Evolutionary conservation across 2,113 vertebrate genomes (phyloP), one percentile per base, ranked within the genome.

Genomic region (Entelurus aequoreus): DNA sequence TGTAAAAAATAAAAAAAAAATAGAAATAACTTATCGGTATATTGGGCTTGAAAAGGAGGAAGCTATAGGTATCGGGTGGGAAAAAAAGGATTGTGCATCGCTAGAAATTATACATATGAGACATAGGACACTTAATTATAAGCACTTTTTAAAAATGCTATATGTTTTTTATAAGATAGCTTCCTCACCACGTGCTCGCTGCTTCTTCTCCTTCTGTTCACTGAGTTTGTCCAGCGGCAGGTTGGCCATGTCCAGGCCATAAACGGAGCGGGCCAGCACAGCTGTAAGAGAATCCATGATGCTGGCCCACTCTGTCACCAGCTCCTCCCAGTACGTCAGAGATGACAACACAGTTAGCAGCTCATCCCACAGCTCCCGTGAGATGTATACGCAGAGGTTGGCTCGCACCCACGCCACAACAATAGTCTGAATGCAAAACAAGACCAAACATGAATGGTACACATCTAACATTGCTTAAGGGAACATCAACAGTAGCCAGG

Each of bases 251-350:
- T 99, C 97, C 63, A 99, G 90, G 16, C 94, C 92, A 0, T 99
- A 98, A 14, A 99, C 95, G 0, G 90, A 94, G 71, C 94, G 94
- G 2, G 96, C 97, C 9, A 99, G 90, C 73, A 99, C 94, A 0
- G 89, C 92, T 5, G 96, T 99, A 68, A 99, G 85, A 0, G 96
- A 98, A 89, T 99, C 95, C 97, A 99, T 99, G 79, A 98, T 99
- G 85, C 90, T 94, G 84, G 95, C 91, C 97, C 97, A 99, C 84
- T 99, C 97, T 0, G 61, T 89, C 75, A 99, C 92, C 73, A 99
- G 93, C 69, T 99, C 97, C 74, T 97, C 95, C 94, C 97, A 98
- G 77, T 93, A 91, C 0, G 96, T 99, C 53, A 98, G 94, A 69
- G 94, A 88, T 0, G 97, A 98, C 66, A 99, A 84, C 54, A 99